These are phyloP conservation scores for Lamellibrachia columna DNA, from an alignment of 2,888 invertebrate genomes.

Conservation along the genomic window DNA sequence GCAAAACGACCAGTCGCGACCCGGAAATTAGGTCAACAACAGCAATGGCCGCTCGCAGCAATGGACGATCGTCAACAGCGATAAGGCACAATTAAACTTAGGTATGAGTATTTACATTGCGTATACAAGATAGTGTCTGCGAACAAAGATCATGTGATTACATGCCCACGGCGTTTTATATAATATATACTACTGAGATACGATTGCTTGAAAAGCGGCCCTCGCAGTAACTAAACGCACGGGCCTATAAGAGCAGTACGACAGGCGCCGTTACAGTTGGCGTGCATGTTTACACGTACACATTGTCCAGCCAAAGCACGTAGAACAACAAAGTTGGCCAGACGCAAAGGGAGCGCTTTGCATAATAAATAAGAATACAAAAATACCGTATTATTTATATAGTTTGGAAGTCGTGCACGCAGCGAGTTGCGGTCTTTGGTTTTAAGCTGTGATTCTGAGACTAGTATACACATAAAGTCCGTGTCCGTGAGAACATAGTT, in stretches of 20 bases:
- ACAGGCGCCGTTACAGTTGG: background rate
- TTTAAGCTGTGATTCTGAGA: background rate
- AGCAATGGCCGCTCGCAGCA: background rate
- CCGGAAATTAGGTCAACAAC: background rate
- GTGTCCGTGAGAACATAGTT: background rate
- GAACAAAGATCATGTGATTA: background rate
- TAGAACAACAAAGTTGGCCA: background rate
- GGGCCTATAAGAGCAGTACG: background rate
- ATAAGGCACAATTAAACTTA: background rate
- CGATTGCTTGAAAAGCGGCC: background rate
- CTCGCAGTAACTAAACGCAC: background rate
- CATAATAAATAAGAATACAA: background rate
- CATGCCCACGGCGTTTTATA: background rate
- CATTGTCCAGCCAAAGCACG: background rate
- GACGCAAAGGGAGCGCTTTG: background rate
- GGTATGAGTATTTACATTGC: background rate
- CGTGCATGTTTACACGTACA: background rate
- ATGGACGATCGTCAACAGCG: background rate
- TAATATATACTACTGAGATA: background rate
- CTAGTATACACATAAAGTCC: background rate
- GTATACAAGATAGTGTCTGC: background rate
- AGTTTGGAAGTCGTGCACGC: background rate
- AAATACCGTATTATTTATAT: background rate
- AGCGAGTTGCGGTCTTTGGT: background rate
- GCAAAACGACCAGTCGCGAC: background rate